These are phyloP conservation scores for Mormyrus iriodes DNA, from an alignment of 2,113 vertebrate genomes.

Conservation along the genomic window DNA sequence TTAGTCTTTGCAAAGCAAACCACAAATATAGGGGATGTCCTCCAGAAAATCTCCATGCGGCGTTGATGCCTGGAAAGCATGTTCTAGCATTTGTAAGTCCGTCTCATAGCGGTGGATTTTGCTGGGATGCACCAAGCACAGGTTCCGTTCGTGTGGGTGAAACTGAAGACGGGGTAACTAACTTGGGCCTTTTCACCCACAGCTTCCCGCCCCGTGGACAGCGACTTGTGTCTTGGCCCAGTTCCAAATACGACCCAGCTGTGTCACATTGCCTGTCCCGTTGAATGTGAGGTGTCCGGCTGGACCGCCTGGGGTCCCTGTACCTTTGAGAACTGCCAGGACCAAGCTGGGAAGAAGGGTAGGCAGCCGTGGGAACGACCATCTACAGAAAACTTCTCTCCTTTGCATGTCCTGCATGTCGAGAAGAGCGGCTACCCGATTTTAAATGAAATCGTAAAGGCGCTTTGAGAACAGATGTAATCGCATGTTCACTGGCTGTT, in stretches of 20 bases:
- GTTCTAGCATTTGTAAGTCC: background rate
- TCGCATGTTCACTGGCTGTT: background rate
- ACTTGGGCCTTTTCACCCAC: background rate
- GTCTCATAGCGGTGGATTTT: background rate
- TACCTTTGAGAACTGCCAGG: slow-evolving; percentile 87
- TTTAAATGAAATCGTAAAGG: background rate
- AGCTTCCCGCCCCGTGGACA: slow-evolving; percentile 82
- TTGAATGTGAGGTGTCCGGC: slow-evolving; percentile 80
- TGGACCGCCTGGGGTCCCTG: slow-evolving; percentile 97
- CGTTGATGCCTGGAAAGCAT: background rate
- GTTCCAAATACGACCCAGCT: slow-evolving; percentile 80
- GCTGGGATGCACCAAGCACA: background rate
- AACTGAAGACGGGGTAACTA: background rate
- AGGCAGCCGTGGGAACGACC: slow-evolving; percentile 19
- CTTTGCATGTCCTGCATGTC: background rate
- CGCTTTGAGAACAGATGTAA: background rate
- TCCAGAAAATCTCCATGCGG: background rate
- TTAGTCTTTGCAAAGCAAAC: background rate
- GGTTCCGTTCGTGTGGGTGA: background rate
- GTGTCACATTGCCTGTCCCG: slow-evolving; percentile 86
- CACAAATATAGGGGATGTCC: background rate
- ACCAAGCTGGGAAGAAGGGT: slow-evolving; percentile 89
- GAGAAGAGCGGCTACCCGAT: background rate
- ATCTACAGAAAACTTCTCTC: background rate
- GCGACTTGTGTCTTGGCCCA: slow-evolving; percentile 67